Conservation (phyloP, 2,888 invertebrate genomes). For the Sisyra terminalis region DNA sequence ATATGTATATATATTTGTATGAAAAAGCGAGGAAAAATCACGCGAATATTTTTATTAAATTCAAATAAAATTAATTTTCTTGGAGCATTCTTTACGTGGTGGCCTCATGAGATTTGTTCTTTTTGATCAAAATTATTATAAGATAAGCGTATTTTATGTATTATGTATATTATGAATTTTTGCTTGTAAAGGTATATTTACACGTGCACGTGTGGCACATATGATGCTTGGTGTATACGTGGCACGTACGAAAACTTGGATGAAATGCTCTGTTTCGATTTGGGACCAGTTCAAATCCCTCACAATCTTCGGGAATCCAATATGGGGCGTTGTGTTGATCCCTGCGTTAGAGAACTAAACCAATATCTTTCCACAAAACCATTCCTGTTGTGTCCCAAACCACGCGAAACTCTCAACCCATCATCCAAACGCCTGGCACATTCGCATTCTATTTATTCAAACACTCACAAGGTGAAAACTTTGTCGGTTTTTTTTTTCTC, state of each 20-base stretch:
- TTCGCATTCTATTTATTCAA: constrained; percentile 25
- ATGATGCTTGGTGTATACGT: not conserved
- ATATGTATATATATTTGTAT: too few relatives aligned
- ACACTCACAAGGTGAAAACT: constrained; percentile 14
- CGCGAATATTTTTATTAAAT: too few relatives aligned
- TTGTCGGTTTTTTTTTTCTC: not conserved
- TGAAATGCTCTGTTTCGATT: constrained; percentile 29
- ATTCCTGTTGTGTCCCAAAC: not conserved
- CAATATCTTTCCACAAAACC: constrained; percentile 18
- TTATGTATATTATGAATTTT: too few relatives aligned
- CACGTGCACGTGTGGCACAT: too few relatives aligned
- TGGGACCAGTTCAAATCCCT: constrained; percentile 28
- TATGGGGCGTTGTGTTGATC: constrained; percentile 25
- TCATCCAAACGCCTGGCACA: constrained; percentile 13
- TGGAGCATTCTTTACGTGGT: too few relatives aligned
- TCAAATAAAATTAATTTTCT: too few relatives aligned
- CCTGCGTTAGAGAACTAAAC: constrained; percentile 22
- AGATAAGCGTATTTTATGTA: too few relatives aligned
- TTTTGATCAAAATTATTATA: too few relatives aligned
- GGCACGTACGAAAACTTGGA: constrained; percentile 28
- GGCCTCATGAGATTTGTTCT: too few relatives aligned
- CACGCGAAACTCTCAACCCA: not conserved
- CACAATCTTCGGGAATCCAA: constrained; percentile 28
- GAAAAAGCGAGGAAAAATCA: too few relatives aligned
- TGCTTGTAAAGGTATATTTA: too few relatives aligned